Evolutionary conservation across 2,888 invertebrate species (phyloP).

Genomic region (Limnephilus auricula): DNA sequence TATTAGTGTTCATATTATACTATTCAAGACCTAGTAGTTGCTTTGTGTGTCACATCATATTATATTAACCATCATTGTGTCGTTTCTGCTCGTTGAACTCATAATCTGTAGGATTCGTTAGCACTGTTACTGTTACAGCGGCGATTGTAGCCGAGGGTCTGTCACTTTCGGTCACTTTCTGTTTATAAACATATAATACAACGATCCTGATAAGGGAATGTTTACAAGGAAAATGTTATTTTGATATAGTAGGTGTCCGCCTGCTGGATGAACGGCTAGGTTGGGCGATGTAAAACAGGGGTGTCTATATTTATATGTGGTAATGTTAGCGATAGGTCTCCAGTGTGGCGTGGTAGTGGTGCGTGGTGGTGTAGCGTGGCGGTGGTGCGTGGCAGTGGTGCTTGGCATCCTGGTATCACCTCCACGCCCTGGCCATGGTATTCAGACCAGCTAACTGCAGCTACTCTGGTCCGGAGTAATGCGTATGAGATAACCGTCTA

Average conservation of each 20-base stretch:
- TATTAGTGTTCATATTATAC: not conserved
- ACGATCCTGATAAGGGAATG: conserved; percentile 58
- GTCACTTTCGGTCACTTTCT: conserved; percentile 20
- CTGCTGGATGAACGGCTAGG: conserved; percentile 47
- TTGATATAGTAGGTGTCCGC: conserved; percentile 54
- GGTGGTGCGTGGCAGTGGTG: not conserved
- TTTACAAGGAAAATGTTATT: conserved; percentile 62
- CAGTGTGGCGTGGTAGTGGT: conserved; percentile 9
- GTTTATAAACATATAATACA: conserved; percentile 49
- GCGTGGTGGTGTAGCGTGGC: not conserved
- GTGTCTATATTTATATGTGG: conserved; percentile 64
- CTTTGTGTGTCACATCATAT: conserved; percentile 39
- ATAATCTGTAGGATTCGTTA: conserved; percentile 35
- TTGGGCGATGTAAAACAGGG: conserved; percentile 62
- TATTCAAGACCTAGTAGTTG: conserved; percentile 39
- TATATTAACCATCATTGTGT: conserved; percentile 31
- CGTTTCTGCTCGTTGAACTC: conserved; percentile 37
- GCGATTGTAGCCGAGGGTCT: conserved; percentile 4
- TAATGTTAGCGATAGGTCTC: conserved; percentile 54
- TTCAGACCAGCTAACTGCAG: not conserved
- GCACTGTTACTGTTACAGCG: not conserved
- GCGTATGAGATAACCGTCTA: not conserved
- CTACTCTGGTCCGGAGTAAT: not conserved
- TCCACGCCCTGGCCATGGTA: not conserved
- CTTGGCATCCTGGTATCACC: not conserved